These are phyloP conservation scores for Anabacerthia variegaticeps DNA, from an alignment of 2,797 vertebrate genomes.

Conservation along the genomic window DNA sequence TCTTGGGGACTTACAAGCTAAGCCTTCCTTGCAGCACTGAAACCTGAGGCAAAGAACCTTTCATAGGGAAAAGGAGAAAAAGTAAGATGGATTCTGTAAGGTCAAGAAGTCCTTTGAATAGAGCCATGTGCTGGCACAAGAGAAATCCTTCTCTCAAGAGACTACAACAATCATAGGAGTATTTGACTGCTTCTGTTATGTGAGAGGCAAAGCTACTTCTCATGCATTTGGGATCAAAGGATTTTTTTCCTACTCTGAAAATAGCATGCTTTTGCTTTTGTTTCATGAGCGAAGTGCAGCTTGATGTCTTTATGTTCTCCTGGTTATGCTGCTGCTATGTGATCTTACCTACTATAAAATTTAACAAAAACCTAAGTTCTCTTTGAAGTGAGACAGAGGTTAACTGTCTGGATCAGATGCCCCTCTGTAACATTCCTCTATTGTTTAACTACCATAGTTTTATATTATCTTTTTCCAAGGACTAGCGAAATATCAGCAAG, in stretches of 20 bases:
- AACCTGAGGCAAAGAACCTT: background rate
- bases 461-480: background rate
- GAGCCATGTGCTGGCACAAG: background rate
- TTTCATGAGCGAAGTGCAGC: constrained; percentile 7
- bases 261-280: background rate
- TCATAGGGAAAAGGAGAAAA: background rate
- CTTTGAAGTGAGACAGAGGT: background rate
- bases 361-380: background rate
- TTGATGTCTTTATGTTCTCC: background rate
- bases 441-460: background rate
- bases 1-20: background rate
- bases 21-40: background rate
- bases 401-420: background rate
- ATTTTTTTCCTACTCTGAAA: background rate
- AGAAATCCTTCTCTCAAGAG: constrained; percentile 21
- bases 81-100: background rate
- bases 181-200: constrained; percentile 5
- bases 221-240: background rate
- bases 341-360: background rate
- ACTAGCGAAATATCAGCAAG: background rate
- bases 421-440: background rate
- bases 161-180: background rate
- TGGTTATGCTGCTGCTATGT: background rate
- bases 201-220: constrained; percentile 27
- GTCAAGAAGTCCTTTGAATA: background rate